phyloP scores from a whole-genome alignment of 2,797 vertebrate genomes.

The Cercopithecus petaurista region DNA sequence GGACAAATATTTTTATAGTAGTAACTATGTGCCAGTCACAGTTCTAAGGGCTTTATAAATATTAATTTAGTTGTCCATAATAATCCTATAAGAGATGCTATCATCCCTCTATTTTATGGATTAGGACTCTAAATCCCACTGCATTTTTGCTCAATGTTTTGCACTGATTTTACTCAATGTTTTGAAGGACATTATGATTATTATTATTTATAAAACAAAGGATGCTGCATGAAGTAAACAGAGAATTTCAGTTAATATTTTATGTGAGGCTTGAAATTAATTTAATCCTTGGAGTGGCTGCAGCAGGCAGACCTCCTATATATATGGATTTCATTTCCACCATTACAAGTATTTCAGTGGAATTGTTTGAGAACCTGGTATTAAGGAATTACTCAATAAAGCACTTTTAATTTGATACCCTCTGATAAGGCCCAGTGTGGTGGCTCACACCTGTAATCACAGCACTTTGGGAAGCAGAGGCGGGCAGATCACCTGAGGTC shows the following conservation, averaged over 20 bases:
- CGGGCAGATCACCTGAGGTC: no score
- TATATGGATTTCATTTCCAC: neutral
- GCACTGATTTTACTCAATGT: neutral
- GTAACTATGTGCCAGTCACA: neutral
- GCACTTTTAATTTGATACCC: neutral
- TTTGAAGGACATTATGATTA: neutral
- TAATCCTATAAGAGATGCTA: neutral
- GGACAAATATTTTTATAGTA: neutral
- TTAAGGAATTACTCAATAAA: neutral
- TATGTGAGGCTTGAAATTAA: conserved; percentile 13
- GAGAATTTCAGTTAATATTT: conserved; percentile 16
- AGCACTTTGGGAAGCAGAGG: no score
- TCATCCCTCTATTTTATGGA: neutral
- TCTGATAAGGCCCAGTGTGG: no score
- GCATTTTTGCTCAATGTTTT: neutral
- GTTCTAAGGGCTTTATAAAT: neutral
- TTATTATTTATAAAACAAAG: neutral
- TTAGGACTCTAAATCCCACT: neutral
- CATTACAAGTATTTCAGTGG: neutral
- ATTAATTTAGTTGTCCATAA: neutral
- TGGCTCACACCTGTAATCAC: no score
- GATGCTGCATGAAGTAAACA: neutral
- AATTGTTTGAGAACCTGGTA: neutral
- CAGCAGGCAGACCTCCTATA: neutral
- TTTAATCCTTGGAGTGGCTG: neutral